These are phyloP conservation scores for Sebastes iracundus DNA, from an alignment of 2,797 vertebrate species.

Conservation along the genomic window DNA sequence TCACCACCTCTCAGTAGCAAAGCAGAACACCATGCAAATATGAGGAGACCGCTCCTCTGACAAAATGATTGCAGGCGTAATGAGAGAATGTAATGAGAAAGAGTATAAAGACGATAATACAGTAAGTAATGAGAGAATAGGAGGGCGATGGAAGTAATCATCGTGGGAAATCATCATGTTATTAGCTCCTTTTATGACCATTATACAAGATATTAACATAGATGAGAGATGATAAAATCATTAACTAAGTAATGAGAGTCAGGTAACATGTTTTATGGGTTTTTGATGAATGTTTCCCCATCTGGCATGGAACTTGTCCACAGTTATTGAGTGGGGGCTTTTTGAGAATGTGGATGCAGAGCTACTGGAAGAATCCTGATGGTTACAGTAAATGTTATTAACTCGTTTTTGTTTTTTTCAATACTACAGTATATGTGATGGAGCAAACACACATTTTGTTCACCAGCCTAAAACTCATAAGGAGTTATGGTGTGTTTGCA, in stretches of 20 bases:
- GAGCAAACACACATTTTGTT: background rate
- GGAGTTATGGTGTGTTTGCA: background rate
- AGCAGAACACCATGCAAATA: slow-evolving; percentile 39
- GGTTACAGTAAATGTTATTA: background rate
- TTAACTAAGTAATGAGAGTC: slow-evolving; percentile 67
- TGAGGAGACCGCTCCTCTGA: slow-evolving; percentile 45
- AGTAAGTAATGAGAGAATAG: slow-evolving; percentile 74
- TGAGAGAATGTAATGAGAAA: slow-evolving; percentile 68
- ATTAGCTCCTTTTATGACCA: slow-evolving; percentile 74
- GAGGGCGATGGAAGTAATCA: slow-evolving; percentile 55
- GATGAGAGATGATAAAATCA: slow-evolving; percentile 66
- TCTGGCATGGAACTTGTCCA: slow-evolving; percentile 28
- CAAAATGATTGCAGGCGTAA: slow-evolving; percentile 62
- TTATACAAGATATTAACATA: slow-evolving; percentile 64
- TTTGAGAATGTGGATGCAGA: slow-evolving; percentile 9
- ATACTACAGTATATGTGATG: background rate
- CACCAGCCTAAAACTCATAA: background rate
- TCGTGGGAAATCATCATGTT: slow-evolving; percentile 74
- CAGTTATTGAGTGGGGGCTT: slow-evolving; percentile 44
- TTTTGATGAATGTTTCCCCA: slow-evolving; percentile 68
- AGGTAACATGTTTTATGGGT: slow-evolving; percentile 70
- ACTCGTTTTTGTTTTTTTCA: background rate
- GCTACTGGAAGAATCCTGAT: background rate
- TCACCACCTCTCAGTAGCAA: slow-evolving; percentile 50
- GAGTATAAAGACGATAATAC: slow-evolving; percentile 63